phyloP scores from a whole-genome alignment of 1,140 invertebrate species.

The Euwallacea fornicatus region DNA sequence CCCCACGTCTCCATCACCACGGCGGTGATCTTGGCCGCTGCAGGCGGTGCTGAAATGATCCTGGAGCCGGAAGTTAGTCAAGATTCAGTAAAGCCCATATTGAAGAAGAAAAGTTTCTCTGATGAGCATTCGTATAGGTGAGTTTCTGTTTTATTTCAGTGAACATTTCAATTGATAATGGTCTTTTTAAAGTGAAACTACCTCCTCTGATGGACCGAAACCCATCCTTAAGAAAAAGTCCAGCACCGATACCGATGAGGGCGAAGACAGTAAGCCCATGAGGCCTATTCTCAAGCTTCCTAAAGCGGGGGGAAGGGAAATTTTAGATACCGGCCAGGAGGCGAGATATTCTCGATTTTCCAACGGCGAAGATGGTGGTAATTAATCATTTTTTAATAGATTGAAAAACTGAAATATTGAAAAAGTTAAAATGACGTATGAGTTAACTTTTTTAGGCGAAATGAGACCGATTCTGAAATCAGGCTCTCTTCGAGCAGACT shows the following conservation, averaged over 20 bases:
- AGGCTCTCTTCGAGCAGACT: constrained; percentile 58
- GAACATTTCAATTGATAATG: not conserved
- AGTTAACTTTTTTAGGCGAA: constrained; percentile 46
- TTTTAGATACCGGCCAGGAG: constrained; percentile 31
- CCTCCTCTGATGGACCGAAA: constrained; percentile 60
- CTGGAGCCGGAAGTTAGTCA: constrained; percentile 55
- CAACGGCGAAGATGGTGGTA: constrained; percentile 45
- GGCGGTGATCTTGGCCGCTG: constrained; percentile 67
- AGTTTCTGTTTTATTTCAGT: not conserved
- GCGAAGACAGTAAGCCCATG: constrained; percentile 64
- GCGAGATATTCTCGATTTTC: constrained; percentile 27
- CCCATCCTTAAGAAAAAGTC: constrained; percentile 85
- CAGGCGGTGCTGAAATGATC: constrained; percentile 60
- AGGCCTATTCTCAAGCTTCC: constrained; percentile 80
- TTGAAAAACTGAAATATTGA: too few relatives aligned
- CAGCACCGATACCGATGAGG: constrained; percentile 75
- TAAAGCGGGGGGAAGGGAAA: constrained; percentile 54
- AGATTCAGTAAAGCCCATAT: constrained; percentile 73
- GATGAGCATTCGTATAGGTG: constrained; percentile 56
- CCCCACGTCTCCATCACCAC: constrained; percentile 71
- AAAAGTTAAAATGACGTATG: too few relatives aligned
- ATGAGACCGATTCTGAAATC: constrained; percentile 62
- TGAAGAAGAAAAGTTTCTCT: constrained; percentile 75
- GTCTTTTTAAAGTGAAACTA: constrained; percentile 31
- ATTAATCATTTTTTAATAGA: not conserved